Base-by-base conservation (phyloP, 2,797 vertebrate genomes). In the Gymnothorax reevesii region DNA sequence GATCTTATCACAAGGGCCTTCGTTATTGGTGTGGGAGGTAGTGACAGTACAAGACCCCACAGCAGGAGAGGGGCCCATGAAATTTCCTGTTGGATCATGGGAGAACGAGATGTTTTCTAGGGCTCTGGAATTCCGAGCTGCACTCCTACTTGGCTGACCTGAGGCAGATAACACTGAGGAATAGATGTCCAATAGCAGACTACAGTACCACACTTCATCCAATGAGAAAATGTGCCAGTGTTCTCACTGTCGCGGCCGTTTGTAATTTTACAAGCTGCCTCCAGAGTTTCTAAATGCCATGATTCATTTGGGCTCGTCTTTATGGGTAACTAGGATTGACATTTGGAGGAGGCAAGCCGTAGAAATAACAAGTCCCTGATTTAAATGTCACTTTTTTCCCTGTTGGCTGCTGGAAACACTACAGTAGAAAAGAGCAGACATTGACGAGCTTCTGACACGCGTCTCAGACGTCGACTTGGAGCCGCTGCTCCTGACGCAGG, bases 391-490 rank as follows among this genome's bases (percentile, higher is more conserved):
- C 96, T 95, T 95, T 96, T 97, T 95, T 96, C 96, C 96, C 95
- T 94, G 95, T 94, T 95, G 93, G 95, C 90, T 90, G 94, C 90
- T 92, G 92, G 88, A 93, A 96, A 95, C 97, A 96, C 96, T 94
- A 93, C 96, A 95, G 97, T 97, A 97, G 33, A 97, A 98, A 97
- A 96, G 94, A 99, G 96, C 97, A 98, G 97, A 97, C 97, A 96
- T 97, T 97, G 98, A 97, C 98, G 98, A 98, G 96, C 98, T 99
- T 98, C 96, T 99, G 98, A 99, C 98, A 98, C 97, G 97, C 98
- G 97, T 99, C 98, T 89, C 95, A 97, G 97, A 97, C 97, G 96
- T 96, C 97, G 98, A 97, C 97, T 95, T 95, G 91, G 91, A 97
- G 96, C 95, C 95, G 95, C 94, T 62, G 60, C 4, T 15, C 57